Percentiles rank a stretch among this genome's conserved stretches.
Conservation (phyloP, 1,140 invertebrate genomes). For the Hormaphis cornu region DNA sequence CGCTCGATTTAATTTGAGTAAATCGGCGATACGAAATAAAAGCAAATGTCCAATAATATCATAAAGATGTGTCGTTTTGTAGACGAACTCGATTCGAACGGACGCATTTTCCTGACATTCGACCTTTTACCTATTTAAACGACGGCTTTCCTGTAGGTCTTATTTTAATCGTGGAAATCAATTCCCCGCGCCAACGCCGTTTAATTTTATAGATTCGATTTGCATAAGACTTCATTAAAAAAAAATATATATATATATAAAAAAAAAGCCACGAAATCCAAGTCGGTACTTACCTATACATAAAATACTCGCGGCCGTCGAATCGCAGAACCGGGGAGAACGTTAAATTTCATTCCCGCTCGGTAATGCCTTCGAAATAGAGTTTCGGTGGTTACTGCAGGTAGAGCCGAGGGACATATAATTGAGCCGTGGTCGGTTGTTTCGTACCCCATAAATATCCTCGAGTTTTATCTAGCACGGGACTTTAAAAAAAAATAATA, state of each 20-base stretch:
- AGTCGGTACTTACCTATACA: too few relatives aligned
- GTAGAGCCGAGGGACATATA: slow-evolving; percentile 1
- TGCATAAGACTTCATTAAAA: slow-evolving; percentile 3
- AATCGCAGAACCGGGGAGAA: background rate
- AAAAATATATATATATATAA: too few relatives aligned
- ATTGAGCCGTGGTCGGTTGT: slow-evolving; percentile 10
- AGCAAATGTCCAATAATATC: too few relatives aligned
- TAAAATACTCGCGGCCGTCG: background rate
- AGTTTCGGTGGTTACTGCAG: background rate
- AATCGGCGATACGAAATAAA: too few relatives aligned
- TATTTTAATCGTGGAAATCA: background rate
- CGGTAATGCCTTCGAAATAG: slow-evolving; percentile 20
- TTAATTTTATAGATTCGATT: slow-evolving; percentile 6
- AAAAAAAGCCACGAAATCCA: background rate
- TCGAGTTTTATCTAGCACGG: slow-evolving; percentile 11
- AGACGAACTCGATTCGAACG: background rate
- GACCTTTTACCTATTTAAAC: background rate
- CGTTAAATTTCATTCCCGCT: slow-evolving; percentile 22
- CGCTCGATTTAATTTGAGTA: too few relatives aligned
- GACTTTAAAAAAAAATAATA: background rate
- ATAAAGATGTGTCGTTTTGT: too few relatives aligned
- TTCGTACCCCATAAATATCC: slow-evolving; percentile 15
- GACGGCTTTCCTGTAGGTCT: background rate
- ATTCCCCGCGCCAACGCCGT: background rate
- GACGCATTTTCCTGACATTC: background rate